These are phyloP conservation scores for Lordiphosa clarofinis DNA, from an alignment of 1,140 invertebrate genomes.

Conservation along the genomic window DNA sequence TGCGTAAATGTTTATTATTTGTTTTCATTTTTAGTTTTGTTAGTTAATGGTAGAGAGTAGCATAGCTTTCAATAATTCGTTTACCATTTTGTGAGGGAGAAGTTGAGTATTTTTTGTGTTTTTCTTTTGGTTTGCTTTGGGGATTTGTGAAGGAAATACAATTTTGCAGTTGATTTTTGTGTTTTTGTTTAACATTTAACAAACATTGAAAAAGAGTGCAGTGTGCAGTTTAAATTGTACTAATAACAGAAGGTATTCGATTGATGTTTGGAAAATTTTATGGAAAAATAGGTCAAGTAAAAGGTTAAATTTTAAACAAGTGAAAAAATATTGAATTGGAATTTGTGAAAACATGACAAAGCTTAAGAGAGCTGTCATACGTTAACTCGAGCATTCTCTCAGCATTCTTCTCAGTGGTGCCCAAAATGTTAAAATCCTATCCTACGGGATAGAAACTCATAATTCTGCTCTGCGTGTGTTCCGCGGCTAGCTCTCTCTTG, in stretches of 20 bases:
- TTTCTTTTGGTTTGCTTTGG: conserved; percentile 3
- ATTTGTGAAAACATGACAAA: too few relatives aligned
- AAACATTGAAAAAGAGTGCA: conserved; percentile 76
- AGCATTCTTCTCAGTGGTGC: too few relatives aligned
- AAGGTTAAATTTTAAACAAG: too few relatives aligned
- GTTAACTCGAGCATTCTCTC: too few relatives aligned
- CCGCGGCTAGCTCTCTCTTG: too few relatives aligned
- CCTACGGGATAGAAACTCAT: too few relatives aligned
- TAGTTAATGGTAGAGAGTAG: conserved; percentile 62
- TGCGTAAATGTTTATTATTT: conserved; percentile 19
- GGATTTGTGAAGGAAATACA: conserved; percentile 50
- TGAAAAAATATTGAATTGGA: too few relatives aligned
- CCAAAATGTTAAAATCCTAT: too few relatives aligned
- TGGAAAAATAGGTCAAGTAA: not conserved
- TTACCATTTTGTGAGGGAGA: conserved; percentile 54
- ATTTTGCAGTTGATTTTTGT: conserved; percentile 63
- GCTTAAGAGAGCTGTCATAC: too few relatives aligned
- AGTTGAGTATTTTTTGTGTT: conserved; percentile 3
- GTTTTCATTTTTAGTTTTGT: conserved; percentile 12
- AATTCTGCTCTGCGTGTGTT: too few relatives aligned
- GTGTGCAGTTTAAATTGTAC: conserved; percentile 77
- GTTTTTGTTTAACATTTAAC: conserved; percentile 60
- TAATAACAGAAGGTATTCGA: conserved; percentile 58
- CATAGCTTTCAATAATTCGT: conserved; percentile 73
- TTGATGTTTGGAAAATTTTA: conserved; percentile 7